These are phyloP conservation scores for Dufourea novaeangliae DNA, from an alignment of 1,140 invertebrate genomes.

Conservation along the genomic window DNA sequence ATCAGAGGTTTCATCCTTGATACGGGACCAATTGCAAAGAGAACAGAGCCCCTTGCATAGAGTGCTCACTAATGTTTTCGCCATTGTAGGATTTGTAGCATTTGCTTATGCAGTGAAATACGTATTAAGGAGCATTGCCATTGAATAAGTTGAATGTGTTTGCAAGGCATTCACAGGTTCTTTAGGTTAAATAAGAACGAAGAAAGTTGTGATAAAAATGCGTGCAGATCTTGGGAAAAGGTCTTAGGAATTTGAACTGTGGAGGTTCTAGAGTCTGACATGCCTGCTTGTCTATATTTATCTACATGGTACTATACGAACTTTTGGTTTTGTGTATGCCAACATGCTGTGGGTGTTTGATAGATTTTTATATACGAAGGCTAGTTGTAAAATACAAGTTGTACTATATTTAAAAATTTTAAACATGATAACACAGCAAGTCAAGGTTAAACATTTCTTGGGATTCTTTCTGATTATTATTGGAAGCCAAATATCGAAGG, in stretches of 20 bases:
- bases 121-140: conserved; percentile 84
- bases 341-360: conserved; percentile 41
- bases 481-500: neutral
- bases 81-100: conserved; percentile 91
- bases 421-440: neutral
- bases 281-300: conserved; percentile 26
- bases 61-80: conserved; percentile 89
- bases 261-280: conserved; percentile 19
- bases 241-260: neutral
- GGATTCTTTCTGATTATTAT: neutral
- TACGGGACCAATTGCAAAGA: conserved; percentile 81
- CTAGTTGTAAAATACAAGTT: conserved; percentile 56
- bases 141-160: conserved; percentile 68
- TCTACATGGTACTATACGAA: neutral
- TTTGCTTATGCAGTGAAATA: conserved; percentile 94
- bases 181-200: conserved; percentile 1
- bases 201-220: conserved; percentile 33
- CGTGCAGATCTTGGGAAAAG: conserved; percentile 29
- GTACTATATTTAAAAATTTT: conserved; percentile 57
- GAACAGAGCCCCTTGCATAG: conserved; percentile 87
- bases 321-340: conserved; percentile 27
- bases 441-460: neutral
- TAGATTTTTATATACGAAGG: conserved; percentile 60
- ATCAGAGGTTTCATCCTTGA: conserved; percentile 76
- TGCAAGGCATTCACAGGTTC: conserved; percentile 6